Base-by-base conservation (phyloP, 35 echinoderm and acorn worm species). In the Chiridota heheva region DNA sequence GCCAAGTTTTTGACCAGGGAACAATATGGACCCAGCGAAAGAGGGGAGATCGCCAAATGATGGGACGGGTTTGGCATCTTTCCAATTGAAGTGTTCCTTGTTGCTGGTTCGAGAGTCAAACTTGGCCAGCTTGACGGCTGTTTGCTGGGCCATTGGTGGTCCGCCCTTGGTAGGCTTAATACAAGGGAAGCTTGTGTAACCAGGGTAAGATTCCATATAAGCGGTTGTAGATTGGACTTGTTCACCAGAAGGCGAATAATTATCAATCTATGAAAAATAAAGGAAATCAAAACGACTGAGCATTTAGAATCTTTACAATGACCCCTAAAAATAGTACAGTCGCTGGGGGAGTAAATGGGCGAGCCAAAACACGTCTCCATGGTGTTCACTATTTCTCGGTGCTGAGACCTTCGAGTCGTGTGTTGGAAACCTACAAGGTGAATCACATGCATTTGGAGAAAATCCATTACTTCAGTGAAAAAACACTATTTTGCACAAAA, bases 21-120 rank as follows among this genome's bases (percentile, higher is more conserved):
- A 98, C 3, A 98, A 62, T 48, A 98, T 88, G 0, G 95, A 98
- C 30, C 95, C 95, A 64, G 95, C 85, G 65, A 98, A 97, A 32
- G 84, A 91, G 17, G 95, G 95, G n/a, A 91, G 81, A 78, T 98
- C 95, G 2, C 78, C 63, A 46, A 98, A 98, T 22, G 84, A 37
- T 2, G 67, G 66, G 1, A 81, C 82, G 31, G 95, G 95, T 71
- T 91, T 37, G 31, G 81, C 37, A 5, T 75, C 56, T 89, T 89
- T 91, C 26, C 69, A 60, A 44, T 68, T 90, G 56, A 88, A 98
- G 8, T 88, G 61, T 60, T 98, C 95, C 59, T 88, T 98, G 42
- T 98, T 73, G 3, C 77, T 87, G 2, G 95, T 98, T 42, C 95
- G 74, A 12, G 84, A 43, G 63, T 98, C 95, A 69, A 98, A 98